A percentile compares a stretch with the other conserved stretches of the same genome.
These are phyloP conservation scores for Andrena cerasifolii DNA, from an alignment of 1,140 invertebrate genomes.

Conservation along the genomic window DNA sequence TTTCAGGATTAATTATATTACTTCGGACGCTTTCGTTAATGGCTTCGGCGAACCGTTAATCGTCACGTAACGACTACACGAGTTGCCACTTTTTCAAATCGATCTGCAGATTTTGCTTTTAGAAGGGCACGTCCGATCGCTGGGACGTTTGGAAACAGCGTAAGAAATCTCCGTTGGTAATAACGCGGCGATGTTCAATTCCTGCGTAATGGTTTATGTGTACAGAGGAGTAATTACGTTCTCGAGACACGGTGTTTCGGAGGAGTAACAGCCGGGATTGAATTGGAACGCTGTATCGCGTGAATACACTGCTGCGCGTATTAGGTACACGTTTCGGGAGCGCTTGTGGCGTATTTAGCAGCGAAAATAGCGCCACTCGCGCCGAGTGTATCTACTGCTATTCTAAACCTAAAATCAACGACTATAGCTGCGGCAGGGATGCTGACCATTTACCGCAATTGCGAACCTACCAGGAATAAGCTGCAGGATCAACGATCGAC, in stretches of 20 bases:
- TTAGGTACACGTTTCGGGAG: background rate
- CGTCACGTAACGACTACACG: slow-evolving; percentile 3
- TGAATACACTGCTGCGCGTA: slow-evolving; percentile 9
- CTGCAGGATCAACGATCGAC: slow-evolving; percentile 57
- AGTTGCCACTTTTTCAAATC: background rate
- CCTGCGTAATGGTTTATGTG: too few relatives aligned
- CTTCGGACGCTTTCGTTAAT: background rate
- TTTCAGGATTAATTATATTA: background rate
- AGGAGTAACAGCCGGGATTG: background rate
- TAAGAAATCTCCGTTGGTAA: too few relatives aligned
- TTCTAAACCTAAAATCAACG: slow-evolving; percentile 41
- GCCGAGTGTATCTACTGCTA: slow-evolving; percentile 13
- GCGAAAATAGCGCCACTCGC: slow-evolving; percentile 51
- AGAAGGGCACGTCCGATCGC: too few relatives aligned
- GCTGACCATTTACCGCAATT: slow-evolving; percentile 7
- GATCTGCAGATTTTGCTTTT: too few relatives aligned
- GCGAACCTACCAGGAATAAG: slow-evolving; percentile 10
- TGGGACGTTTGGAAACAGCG: too few relatives aligned
- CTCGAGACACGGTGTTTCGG: background rate
- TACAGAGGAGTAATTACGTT: background rate
- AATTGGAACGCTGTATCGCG: background rate
- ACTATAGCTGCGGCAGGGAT: slow-evolving; percentile 23
- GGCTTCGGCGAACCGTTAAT: background rate
- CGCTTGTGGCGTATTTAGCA: slow-evolving; percentile 37
- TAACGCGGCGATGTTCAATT: too few relatives aligned